phyloP scores from a whole-genome alignment of 2,888 invertebrate genomes.

The Synanthedon formicaeformis region DNA sequence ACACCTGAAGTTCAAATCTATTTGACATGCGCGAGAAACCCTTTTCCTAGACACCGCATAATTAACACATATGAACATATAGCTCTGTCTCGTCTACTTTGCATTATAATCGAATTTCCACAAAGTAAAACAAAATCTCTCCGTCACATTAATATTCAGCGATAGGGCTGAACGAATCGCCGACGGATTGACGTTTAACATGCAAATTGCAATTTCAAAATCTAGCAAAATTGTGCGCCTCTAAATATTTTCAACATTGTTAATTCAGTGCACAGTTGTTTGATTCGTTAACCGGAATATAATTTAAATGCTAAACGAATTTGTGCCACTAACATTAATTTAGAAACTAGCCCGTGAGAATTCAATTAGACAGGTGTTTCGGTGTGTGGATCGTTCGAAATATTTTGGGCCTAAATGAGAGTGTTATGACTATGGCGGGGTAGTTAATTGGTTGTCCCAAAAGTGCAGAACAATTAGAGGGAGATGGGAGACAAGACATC shows the following conservation, averaged over 20 bases:
- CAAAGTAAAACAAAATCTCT: conserved; percentile 69
- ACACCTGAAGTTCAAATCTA: too few species aligned
- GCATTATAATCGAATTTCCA: conserved; percentile 68
- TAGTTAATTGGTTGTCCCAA: conserved; percentile 33
- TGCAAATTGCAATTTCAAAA: conserved; percentile 69
- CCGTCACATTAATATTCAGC: conserved; percentile 65
- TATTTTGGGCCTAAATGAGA: background rate
- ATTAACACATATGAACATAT: background rate
- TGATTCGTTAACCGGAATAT: conserved; percentile 58
- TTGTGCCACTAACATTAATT: conserved; percentile 57
- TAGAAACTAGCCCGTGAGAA: conserved; percentile 36
- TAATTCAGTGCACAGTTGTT: conserved; percentile 62
- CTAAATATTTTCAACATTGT: conserved; percentile 65
- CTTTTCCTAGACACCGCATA: background rate
- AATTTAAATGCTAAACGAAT: conserved; percentile 68
- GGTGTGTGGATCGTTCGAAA: conserved; percentile 1
- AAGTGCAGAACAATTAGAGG: conserved; percentile 38
- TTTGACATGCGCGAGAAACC: too few species aligned
- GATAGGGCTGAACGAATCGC: conserved; percentile 64
- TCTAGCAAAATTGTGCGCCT: conserved; percentile 63
- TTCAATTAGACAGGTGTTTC: conserved; percentile 44
- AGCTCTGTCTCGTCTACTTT: conserved; percentile 45
- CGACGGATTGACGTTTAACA: conserved; percentile 67
- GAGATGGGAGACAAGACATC: conserved; percentile 46
- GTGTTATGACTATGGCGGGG: conserved; percentile 11